Evolutionary conservation across 2,113 vertebrate species (phyloP).

Genomic region (Caranx ignobilis): DNA sequence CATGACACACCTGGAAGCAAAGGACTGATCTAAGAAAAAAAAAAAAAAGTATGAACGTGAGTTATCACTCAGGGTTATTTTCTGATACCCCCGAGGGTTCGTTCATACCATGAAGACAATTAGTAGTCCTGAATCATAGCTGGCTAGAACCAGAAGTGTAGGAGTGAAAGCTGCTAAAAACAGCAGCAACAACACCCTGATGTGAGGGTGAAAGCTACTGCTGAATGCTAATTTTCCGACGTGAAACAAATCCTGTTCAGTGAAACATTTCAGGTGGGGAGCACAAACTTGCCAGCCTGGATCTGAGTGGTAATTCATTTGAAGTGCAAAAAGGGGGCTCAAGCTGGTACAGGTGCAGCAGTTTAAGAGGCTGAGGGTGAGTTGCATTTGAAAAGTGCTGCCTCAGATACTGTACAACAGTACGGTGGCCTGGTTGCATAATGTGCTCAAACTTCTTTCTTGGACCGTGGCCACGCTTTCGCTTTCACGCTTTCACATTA

Average conservation of each 20-base stretch:
- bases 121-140: constrained; percentile 76
- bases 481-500: background rate
- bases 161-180: constrained; percentile 78
- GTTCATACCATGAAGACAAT: constrained; percentile 73
- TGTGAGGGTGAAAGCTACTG: constrained; percentile 67
- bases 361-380: constrained; percentile 5
- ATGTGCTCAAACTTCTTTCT: constrained; percentile 43
- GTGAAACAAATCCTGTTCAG: constrained; percentile 38
- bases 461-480: background rate
- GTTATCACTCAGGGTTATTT: constrained; percentile 69
- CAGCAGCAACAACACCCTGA: constrained; percentile 74
- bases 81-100: constrained; percentile 67
- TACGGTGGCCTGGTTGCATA: constrained; percentile 35
- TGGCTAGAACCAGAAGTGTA: constrained; percentile 68
- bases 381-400: constrained; percentile 40
- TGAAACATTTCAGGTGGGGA: constrained; percentile 38
- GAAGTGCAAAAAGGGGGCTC: constrained; percentile 26
- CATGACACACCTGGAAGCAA: constrained; percentile 42
- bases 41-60: constrained; percentile 44
- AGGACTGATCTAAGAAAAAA: constrained; percentile 18
- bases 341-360: constrained; percentile 17
- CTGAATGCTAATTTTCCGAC: constrained; percentile 54
- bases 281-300: constrained; percentile 8
- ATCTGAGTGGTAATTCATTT: constrained; percentile 39
- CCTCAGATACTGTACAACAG: constrained; percentile 49